Percentiles rank a stretch among this genome's conserved stretches.
These are phyloP conservation scores for Anas bahamensis DNA, from an alignment of 2,797 vertebrate genomes.

Conservation along the genomic window DNA sequence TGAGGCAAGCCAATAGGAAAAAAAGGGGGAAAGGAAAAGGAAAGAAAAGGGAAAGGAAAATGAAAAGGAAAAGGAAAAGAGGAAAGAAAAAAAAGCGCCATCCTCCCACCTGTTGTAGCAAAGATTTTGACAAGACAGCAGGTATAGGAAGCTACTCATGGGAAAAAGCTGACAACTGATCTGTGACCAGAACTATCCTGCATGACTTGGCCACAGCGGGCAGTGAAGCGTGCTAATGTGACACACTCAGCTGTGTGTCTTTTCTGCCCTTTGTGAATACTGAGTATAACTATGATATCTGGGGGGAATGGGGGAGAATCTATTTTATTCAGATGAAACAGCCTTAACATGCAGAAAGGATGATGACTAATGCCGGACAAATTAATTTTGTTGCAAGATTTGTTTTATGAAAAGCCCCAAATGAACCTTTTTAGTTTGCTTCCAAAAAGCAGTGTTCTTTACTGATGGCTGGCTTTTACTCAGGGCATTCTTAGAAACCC, in stretches of 20 bases:
- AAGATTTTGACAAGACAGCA: background rate
- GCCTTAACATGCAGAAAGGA: constrained; percentile 11
- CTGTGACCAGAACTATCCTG: constrained; percentile 23
- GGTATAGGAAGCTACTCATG: background rate
- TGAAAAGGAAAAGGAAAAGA: too few relatives aligned
- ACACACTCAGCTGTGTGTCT: background rate
- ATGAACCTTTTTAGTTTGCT: constrained; percentile 17
- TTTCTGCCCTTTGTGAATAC: background rate
- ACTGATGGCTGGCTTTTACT: constrained; percentile 13
- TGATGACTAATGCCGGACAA: constrained; percentile 58
- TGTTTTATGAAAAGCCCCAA: constrained; percentile 46
- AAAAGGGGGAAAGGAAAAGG: too few relatives aligned
- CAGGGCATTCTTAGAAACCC: constrained; percentile 26
- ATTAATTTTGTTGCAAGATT: constrained; percentile 57
- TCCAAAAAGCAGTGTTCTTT: background rate
- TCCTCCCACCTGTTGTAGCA: background rate
- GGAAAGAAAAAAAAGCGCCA: background rate
- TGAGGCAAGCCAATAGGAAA: background rate
- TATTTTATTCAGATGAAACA: constrained; percentile 14
- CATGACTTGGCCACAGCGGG: background rate
- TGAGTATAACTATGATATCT: background rate
- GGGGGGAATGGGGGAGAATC: background rate
- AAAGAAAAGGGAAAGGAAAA: too few relatives aligned
- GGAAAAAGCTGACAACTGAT: background rate
- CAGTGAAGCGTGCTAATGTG: background rate